Evolutionary conservation across 2,888 invertebrate genomes (phyloP), one percentile per base, ranked within the genome.

Genomic region (Melieria picta): DNA sequence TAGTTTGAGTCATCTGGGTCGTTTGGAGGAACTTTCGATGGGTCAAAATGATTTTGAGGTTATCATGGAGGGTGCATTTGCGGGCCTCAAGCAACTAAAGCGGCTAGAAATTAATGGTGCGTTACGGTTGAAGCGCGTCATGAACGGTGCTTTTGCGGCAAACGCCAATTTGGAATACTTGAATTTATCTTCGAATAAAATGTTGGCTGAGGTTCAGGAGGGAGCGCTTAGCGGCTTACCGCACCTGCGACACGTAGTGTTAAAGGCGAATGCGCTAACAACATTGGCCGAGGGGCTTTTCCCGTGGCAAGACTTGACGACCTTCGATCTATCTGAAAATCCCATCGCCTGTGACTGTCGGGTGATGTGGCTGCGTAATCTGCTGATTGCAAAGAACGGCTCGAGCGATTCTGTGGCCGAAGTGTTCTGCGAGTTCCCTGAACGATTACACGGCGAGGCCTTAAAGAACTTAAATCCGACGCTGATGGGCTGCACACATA

Each of bases 141-240:
- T 93, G 82, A 91, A 91, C 65, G 95, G 94, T 52, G 93, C 94
- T 7, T 93, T 96, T 78, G 90, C 91, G 72, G 92, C 93, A 79
- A 96, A 95, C 82, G 89, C 93, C 55, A 96, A 96, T 84, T 87
- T 96, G 77, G 95, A 95, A 87, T 91, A 90, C 0, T 88, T 95
- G 46, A 89, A 91, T 72, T 86, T 96, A 66, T 92, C 92, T 43
- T 93, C 93, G 81, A 95, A 95, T 85, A 93, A 94, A 82, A 92
- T 91, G 82, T 87, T 96, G 65, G 87, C 90, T 4, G 89, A 89
- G 7, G 89, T 96, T 72, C 94, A 95, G 78, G 94, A 94, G 74
- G 93, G 93, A n/a, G 91, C 94, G 0, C 88, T 96, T n/a, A 90
- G 93, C 43, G 94, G 94, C 0, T 85, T 96, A 70, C 94, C 95